A percentile compares a stretch with the other conserved stretches of the same genome.
Conservation (phyloP, 2,113 vertebrate genomes). For the Pygoscelis antarcticus region DNA sequence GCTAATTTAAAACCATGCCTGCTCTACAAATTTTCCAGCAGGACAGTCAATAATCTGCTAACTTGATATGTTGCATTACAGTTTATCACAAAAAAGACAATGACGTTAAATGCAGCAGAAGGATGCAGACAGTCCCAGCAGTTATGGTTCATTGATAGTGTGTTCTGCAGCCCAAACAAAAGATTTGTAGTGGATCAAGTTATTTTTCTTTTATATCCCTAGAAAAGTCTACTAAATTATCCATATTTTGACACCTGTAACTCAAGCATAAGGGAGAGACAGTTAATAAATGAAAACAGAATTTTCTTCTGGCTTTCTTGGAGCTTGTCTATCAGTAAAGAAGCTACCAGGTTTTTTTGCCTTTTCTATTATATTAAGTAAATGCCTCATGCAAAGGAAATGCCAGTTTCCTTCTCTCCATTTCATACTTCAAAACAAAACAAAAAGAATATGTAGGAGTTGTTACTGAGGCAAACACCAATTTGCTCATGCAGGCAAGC, state of each 20-base stretch:
- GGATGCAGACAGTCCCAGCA: background rate
- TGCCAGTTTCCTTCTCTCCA: background rate
- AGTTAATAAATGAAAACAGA: background rate
- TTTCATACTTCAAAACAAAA: background rate
- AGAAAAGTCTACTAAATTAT: background rate
- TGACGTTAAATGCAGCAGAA: slow-evolving; percentile 26
- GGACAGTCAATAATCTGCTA: slow-evolving; percentile 21
- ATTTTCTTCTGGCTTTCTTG: slow-evolving; percentile 1
- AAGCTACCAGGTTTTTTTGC: background rate
- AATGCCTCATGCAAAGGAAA: background rate
- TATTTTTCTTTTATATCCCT: background rate
- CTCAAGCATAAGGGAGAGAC: background rate
- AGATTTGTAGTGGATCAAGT: background rate
- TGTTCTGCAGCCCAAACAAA: background rate
- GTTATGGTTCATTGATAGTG: background rate
- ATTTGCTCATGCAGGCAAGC: background rate
- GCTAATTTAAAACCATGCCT: background rate
- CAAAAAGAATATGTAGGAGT: background rate
- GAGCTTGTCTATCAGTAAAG: background rate
- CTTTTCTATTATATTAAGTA: background rate
- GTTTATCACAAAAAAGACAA: slow-evolving; percentile 2
- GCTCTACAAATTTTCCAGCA: slow-evolving; percentile 15
- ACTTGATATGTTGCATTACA: slow-evolving; percentile 2
- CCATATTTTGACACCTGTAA: slow-evolving; percentile 27
- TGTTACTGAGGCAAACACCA: background rate